Conservation (phyloP, 2,888 invertebrate genomes). For the Leucophenga montana region DNA sequence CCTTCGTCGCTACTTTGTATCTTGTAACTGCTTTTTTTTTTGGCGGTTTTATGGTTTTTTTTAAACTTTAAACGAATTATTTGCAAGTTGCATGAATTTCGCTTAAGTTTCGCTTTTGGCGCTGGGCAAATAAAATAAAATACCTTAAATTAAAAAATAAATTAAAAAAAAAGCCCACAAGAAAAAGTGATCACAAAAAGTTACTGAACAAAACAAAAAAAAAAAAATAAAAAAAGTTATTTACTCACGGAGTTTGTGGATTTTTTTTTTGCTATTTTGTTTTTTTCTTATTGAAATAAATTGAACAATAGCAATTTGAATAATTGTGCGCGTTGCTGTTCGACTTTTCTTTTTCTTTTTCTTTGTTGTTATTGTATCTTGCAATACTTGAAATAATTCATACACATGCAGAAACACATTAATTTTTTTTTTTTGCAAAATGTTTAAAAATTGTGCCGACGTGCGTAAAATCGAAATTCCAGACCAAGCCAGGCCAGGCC, state of each 20-base stretch:
- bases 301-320: constrained; percentile 65
- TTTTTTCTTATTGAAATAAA: constrained; percentile 14
- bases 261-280: background rate
- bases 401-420: background rate
- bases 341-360: constrained; percentile 1
- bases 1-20: background rate
- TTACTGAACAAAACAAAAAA: too few species aligned
- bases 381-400: background rate
- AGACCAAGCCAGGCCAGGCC: background rate
- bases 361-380: background rate
- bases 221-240: constrained; percentile 9
- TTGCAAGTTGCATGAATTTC: constrained; percentile 10
- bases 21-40: constrained; percentile 2
- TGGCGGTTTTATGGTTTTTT: constrained; percentile 2
- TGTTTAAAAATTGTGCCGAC: background rate
- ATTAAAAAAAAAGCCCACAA: background rate
- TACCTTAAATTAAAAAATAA: background rate
- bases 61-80: constrained; percentile 16
- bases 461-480: constrained; percentile 14
- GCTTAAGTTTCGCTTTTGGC: constrained; percentile 15
- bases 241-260: constrained; percentile 20
- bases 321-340: constrained; percentile 44
- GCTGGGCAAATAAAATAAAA: background rate
- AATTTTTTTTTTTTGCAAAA: background rate
- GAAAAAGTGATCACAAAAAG: constrained; percentile 6